Evolutionary conservation across 1,140 invertebrate genomes (phyloP).

Genomic region (Cecropterus lyciades): DNA sequence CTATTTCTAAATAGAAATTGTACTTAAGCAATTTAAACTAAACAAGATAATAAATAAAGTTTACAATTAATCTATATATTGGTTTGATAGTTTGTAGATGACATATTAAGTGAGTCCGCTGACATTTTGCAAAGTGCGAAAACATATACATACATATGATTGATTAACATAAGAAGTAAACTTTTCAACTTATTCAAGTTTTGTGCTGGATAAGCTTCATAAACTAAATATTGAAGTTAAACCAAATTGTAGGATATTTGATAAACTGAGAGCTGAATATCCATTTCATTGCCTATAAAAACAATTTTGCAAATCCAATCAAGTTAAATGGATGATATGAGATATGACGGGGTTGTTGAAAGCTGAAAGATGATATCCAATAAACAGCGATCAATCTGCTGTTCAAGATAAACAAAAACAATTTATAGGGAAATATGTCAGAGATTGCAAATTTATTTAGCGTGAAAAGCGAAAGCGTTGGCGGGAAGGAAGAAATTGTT

Average conservation of each 20-base stretch:
- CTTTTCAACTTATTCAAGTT: no score
- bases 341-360: conserved; percentile 28
- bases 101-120: no score
- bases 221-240: background rate
- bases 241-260: conserved; percentile 10
- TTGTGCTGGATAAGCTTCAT: no score
- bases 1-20: no score
- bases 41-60: no score
- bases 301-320: conserved; percentile 32
- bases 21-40: no score
- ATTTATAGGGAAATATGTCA: conserved; percentile 72
- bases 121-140: no score
- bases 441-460: conserved; percentile 76
- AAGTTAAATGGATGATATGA: conserved; percentile 25
- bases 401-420: conserved; percentile 68
- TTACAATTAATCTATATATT: no score
- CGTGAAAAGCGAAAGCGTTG: conserved; percentile 65
- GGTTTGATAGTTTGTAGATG: no score
- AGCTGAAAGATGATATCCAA: conserved; percentile 40
- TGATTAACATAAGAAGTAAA: no score
- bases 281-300: conserved; percentile 25
- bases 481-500: conserved; percentile 51
- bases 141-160: no score
- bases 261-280: conserved; percentile 2
- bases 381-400: conserved; percentile 63